Conservation (phyloP, 1,140 invertebrate species). For the Pentalonia nigronervosa region DNA sequence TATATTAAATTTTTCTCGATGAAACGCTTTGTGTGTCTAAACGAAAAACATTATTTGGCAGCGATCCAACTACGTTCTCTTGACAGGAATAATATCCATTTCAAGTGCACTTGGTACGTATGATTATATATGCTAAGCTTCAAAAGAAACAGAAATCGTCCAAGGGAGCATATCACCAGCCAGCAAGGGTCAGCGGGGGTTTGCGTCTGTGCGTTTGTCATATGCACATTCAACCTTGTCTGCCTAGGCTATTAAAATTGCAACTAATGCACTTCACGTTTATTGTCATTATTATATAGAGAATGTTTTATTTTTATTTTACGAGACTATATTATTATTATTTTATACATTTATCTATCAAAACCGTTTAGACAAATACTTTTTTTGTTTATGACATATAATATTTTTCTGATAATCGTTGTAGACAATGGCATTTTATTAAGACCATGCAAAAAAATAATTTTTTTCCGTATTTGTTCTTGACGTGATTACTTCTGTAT, state of each 20-base stretch:
- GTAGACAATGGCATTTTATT: not conserved
- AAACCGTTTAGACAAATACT: not conserved
- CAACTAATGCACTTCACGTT: constrained; percentile 23
- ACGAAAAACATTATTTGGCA: constrained; percentile 19
- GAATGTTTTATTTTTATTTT: not conserved
- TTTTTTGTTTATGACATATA: not conserved
- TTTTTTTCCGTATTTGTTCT: constrained; percentile 18
- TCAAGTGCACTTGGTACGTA: not conserved
- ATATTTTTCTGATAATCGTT: not conserved
- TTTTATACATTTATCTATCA: not conserved
- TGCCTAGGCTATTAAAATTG: not conserved
- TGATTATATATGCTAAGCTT: not conserved
- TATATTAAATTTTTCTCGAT: not conserved
- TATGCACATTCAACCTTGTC: not conserved
- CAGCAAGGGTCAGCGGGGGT: not conserved
- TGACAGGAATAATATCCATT: not conserved
- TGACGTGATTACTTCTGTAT: constrained; percentile 30
- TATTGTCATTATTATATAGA: not conserved
- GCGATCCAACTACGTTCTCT: not conserved
- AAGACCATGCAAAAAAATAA: not conserved
- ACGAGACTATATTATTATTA: not conserved
- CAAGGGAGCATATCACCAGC: not conserved
- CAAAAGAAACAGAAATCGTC: not conserved
- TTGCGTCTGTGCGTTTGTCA: not conserved
- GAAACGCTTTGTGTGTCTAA: constrained; percentile 17